Base-by-base conservation (phyloP, 2,113 vertebrate species). In the Morone chrysops region DNA sequence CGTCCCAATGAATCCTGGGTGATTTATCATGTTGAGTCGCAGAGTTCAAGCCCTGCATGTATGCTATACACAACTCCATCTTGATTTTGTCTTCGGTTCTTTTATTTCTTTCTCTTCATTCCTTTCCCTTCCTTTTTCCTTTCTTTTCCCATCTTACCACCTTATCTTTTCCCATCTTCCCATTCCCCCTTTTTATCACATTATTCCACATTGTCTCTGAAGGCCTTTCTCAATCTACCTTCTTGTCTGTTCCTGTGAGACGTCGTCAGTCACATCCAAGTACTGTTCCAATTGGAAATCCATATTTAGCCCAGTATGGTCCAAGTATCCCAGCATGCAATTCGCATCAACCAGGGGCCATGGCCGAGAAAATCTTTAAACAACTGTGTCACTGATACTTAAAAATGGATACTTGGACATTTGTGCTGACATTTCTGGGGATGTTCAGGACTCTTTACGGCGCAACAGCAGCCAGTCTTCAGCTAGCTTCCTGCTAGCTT, bases 1-100 rank as follows among this genome's bases (percentile, higher is more conserved):
- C 70, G 75, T 86, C 84, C 86, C 89, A 72, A 72, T 86, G 88
- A 88, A 90, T 92, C 83, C 80, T 82, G 85, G 89, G 86, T 92
- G 71, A 90, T 92, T 85, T 56, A 88, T 94, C 89, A 90, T 69
- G 87, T 79, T 22, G 68, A 70, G 80, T 54, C 79, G 18, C 40
- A 13, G 22, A 70, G 82, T 82, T 87, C 81, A 76, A 66, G 80
- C 18, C 54, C 78, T 31, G 72, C 51, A 38, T 78, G 83, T 66
- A 6, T 18, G 43, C 78, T 78, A 36, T 17, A 38, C 73, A 76
- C 53, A 18, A 20, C 62, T 87, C 77, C 56, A 54, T 84, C 87
- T 70, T 40, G 51, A 53, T 48, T 63, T 53, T 20, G 9, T 45
- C 8, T n/a, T 38, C 36, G 51, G 43, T 65, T 25, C 14, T 6